Evolutionary conservation across 2,888 invertebrate species (phyloP).

Genomic region (Oxystoma pomonae): DNA sequence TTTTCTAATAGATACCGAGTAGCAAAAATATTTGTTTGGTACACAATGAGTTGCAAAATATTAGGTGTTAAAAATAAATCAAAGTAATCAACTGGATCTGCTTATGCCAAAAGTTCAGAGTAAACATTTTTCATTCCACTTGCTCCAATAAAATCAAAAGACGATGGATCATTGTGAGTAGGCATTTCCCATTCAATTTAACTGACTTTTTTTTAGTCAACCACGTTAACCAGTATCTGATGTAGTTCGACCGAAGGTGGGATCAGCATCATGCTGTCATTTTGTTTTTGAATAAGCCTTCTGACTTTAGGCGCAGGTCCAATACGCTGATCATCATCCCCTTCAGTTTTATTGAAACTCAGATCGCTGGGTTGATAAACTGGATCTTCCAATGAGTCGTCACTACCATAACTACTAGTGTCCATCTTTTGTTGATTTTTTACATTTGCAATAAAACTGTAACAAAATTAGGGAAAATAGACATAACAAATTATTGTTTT

Average conservation of each 20-base stretch:
- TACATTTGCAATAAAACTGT: background rate
- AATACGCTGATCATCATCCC: background rate
- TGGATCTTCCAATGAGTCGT: background rate
- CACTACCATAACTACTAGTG: background rate
- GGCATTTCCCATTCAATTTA: conserved; percentile 12
- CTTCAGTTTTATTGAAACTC: background rate
- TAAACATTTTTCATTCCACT: conserved; percentile 7
- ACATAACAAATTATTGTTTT: background rate
- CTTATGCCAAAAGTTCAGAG: conserved; percentile 9
- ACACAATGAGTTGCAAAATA: conserved; percentile 11
- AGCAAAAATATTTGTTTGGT: conserved; percentile 20
- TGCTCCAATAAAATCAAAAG: conserved; percentile 5
- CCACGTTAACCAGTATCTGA: too few species aligned
- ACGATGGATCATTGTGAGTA: conserved; percentile 9
- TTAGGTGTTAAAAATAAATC: conserved; percentile 14
- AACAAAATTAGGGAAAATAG: background rate
- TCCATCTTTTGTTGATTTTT: background rate
- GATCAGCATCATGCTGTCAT: too few species aligned
- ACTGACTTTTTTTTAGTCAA: conserved; percentile 5
- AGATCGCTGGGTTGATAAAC: background rate
- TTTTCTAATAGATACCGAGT: conserved; percentile 11
- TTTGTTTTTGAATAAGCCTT: background rate
- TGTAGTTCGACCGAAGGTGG: too few species aligned
- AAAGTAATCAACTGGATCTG: conserved; percentile 15
- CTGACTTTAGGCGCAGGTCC: background rate